Evolutionary conservation across 1,140 invertebrate species (phyloP), one percentile per base, ranked within the genome.

Genomic region (Centruroides vittatus): DNA sequence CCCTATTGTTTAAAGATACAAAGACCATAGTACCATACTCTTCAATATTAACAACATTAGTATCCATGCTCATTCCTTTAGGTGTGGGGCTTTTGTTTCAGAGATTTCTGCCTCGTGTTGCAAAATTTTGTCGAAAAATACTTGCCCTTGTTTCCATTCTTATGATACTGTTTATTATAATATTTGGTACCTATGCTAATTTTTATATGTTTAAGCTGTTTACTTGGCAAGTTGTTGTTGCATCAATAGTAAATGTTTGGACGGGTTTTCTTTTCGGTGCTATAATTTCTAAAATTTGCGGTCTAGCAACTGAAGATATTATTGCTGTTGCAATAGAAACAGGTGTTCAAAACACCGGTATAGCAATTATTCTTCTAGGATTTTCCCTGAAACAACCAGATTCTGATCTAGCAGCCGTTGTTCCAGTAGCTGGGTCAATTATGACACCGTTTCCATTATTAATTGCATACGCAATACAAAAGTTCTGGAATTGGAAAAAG

Each of bases 271-370:
- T 83, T 5, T 75, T 85, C 47, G 93, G 90, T 36, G 85, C 80
- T 62, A 34, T 80, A 41, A 56, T 80, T 1, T 81, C 86, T 0
- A 71, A 73, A 47, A n/a, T 85, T 3, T 78, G 81, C 11, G 75
- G 79, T 53, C 85, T 87, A 72, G 72, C 79, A 7, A 68, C 76
- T 47, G 69, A 76, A 13, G 86, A 95, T 69, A 76, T 83, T 8
- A 75, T 91, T 3, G 89, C 93, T 3, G 93, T 97, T 67, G 83
- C 87, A 6, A 85, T 96, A 61, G 93, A 97, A 77, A 93, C 90
- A n/a, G 93, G 93, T 50, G 84, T 96, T 58, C 92, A 95, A 75
- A 96, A 97, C 75, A 94, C 92, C 0, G 93, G 91, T 23, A 89
- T 95, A 65, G 81, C 89, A 0, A 92, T 95, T 67, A 85, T 93